Conservation (phyloP, 2,888 invertebrate genomes). For the Ligdia adustata region DNA sequence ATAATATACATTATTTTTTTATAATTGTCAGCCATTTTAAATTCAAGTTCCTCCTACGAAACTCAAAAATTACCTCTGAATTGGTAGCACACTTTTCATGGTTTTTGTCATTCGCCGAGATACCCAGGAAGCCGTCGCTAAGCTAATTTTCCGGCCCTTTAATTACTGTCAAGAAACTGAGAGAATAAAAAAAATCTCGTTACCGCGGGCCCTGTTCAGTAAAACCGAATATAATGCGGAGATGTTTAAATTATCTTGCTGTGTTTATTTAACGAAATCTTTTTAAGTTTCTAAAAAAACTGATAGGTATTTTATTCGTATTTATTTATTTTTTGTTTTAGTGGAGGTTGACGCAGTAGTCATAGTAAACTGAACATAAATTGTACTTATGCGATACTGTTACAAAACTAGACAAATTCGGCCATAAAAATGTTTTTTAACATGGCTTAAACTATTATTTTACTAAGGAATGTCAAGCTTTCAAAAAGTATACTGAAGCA, state of each 20-base stretch:
- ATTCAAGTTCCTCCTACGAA: constrained; percentile 3
- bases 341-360: too few species aligned
- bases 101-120: constrained; percentile 14
- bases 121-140: constrained; percentile 21
- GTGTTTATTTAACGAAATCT: neutral
- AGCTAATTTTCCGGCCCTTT: constrained; percentile 37
- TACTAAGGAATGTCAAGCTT: too few species aligned
- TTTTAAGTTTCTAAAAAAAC: too few species aligned
- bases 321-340: too few species aligned
- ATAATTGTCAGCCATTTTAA: neutral
- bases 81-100: constrained; percentile 15
- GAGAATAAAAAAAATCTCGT: constrained; percentile 29
- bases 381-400: too few species aligned
- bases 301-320: too few species aligned
- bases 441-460: too few species aligned
- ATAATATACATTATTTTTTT: too few species aligned
- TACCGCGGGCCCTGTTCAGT: constrained; percentile 5
- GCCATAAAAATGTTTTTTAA: too few species aligned
- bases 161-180: constrained; percentile 27
- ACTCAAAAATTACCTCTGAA: constrained; percentile 17
- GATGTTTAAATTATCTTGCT: constrained; percentile 4
- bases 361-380: too few species aligned
- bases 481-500: too few species aligned
- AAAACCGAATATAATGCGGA: constrained; percentile 8
- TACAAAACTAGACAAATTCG: too few species aligned